Percentiles rank a stretch among this genome's conserved stretches.
Conservation (phyloP, 2,113 vertebrate genomes). For the Plestiodon gilberti region DNA sequence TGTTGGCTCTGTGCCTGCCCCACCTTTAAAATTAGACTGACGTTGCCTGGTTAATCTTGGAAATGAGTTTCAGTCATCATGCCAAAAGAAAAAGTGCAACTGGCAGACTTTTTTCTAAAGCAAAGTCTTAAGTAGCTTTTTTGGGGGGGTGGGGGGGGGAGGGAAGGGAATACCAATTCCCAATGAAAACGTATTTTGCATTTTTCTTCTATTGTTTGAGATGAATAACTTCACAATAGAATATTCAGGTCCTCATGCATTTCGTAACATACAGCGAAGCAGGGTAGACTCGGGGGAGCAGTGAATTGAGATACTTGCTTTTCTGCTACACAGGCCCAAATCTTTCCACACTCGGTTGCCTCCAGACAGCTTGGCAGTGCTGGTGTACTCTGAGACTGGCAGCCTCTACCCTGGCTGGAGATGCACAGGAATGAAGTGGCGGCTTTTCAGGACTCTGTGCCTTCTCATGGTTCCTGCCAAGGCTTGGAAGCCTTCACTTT, state of each 20-base stretch:
- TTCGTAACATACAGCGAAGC: conserved; percentile 8
- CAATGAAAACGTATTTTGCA: not conserved
- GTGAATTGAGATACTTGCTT: conserved; percentile 16
- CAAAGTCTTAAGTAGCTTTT: not conserved
- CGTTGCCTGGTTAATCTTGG: not conserved
- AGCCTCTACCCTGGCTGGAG: conserved; percentile 20
- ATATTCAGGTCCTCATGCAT: not conserved
- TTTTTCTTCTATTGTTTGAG: not conserved
- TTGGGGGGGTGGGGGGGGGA: too few species aligned
- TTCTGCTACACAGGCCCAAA: not conserved
- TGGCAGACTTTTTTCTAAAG: not conserved
- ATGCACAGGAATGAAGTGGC: not conserved
- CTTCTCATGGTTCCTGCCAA: not conserved
- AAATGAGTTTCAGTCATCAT: not conserved
- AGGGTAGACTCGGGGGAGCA: not conserved
- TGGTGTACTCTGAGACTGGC: not conserved
- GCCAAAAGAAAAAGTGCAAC: not conserved
- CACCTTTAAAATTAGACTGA: not conserved
- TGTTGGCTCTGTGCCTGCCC: not conserved
- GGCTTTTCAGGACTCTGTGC: not conserved
- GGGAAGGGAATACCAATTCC: too few species aligned
- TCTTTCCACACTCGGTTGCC: not conserved
- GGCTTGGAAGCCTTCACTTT: not conserved
- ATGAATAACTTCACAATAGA: not conserved
- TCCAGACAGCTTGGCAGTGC: not conserved